Conservation (phyloP, 2,113 vertebrate species). For the Anhinga rufa region DNA sequence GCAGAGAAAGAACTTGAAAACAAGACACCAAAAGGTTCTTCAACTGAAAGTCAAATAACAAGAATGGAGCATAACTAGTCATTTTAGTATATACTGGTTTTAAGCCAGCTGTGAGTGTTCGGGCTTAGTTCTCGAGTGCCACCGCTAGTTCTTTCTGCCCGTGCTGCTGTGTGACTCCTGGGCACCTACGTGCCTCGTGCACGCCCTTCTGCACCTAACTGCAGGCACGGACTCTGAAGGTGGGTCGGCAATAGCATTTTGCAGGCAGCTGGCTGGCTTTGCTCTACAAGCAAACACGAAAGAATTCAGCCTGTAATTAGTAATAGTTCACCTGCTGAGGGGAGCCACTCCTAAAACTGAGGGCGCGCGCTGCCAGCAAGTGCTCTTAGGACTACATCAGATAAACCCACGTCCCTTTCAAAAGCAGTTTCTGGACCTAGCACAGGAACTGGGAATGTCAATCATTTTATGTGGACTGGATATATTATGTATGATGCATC, state of each 20-base stretch:
- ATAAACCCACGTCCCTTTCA: background rate
- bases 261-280: accelerated
- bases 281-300: background rate
- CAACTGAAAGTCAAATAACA: background rate
- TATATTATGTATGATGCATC: background rate
- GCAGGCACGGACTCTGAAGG: accelerated
- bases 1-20: background rate
- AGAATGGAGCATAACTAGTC: accelerated
- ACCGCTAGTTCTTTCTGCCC: background rate
- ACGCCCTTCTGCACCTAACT: background rate
- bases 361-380: background rate
- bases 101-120: background rate
- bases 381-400: background rate
- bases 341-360: background rate
- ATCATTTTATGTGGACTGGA: background rate
- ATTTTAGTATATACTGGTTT: background rate
- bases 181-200: background rate
- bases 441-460: background rate
- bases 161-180: background rate
- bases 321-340: background rate
- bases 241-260: background rate
- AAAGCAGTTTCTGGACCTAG: background rate
- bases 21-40: background rate
- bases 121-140: background rate
- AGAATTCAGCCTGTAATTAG: background rate